A percentile compares a stretch with the other conserved stretches of the same genome.
These are phyloP conservation scores for Oceanodroma tethys DNA, from an alignment of 2,113 vertebrate species.

Conservation along the genomic window DNA sequence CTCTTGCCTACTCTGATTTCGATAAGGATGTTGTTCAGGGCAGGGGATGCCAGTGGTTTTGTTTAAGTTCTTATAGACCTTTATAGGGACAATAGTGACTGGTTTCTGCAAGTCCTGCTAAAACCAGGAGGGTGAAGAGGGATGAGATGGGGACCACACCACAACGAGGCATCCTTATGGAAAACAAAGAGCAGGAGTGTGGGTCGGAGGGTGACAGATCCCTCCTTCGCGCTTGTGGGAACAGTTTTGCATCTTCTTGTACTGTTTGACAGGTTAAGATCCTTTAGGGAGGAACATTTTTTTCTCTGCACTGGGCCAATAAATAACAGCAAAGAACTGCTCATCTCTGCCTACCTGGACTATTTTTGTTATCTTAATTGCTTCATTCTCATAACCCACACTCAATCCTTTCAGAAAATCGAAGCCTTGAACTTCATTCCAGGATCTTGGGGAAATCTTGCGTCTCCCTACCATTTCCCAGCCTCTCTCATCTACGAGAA, in stretches of 20 bases:
- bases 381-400: conserved; percentile 9
- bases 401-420: conserved; percentile 44
- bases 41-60: not conserved
- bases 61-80: not conserved
- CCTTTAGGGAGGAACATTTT: not conserved
- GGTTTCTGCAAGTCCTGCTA: not conserved
- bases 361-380: conserved; percentile 46
- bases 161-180: not conserved
- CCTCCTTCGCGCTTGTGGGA: not conserved
- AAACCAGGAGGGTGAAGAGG: not conserved
- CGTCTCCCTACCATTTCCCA: conserved; percentile 31
- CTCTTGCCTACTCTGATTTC: not conserved
- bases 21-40: not conserved
- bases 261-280: not conserved
- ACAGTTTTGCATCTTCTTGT: not conserved
- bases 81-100: not conserved
- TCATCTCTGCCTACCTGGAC: not conserved
- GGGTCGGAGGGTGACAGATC: not conserved
- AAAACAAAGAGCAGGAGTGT: not conserved
- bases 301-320: not conserved
- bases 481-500: conserved; percentile 47
- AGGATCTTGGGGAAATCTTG: conserved; percentile 57
- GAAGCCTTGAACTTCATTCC: conserved; percentile 68
- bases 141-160: not conserved
- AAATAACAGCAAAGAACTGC: not conserved